A percentile compares a stretch with the other conserved stretches of the same genome.
Evolutionary conservation across 1,140 invertebrate species (phyloP).

Genomic region (Drosophila cardini): DNA sequence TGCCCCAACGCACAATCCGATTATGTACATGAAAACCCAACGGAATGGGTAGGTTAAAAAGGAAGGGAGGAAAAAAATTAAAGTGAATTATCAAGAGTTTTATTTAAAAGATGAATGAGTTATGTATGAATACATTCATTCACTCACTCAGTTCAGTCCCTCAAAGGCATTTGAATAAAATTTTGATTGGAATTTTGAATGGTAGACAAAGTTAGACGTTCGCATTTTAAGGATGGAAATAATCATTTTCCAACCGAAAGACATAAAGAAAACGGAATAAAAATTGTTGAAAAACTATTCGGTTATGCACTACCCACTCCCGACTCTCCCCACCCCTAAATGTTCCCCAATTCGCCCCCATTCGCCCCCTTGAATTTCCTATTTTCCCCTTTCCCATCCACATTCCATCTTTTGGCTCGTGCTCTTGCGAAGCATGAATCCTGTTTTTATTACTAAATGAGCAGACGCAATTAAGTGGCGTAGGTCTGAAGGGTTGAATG

Average conservation of each 20-base stretch:
- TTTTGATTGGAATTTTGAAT: slow-evolving; percentile 52
- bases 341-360: background rate
- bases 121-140: slow-evolving; percentile 22
- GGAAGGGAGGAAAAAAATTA: background rate
- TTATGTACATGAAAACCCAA: slow-evolving; percentile 35
- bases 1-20: slow-evolving; percentile 63
- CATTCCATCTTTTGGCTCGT: slow-evolving; percentile 16
- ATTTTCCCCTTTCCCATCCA: background rate
- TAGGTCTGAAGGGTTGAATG: slow-evolving; percentile 37
- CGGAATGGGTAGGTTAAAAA: slow-evolving; percentile 26
- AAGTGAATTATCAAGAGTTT: background rate
- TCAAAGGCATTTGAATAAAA: slow-evolving; percentile 59
- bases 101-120: slow-evolving; percentile 49
- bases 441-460: slow-evolving; percentile 67
- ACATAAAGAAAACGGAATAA: slow-evolving; percentile 13
- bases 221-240: slow-evolving; percentile 21
- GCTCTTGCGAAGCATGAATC: slow-evolving; percentile 41
- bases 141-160: background rate
- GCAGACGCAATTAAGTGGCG: slow-evolving; percentile 69
- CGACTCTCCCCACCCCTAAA: background rate
- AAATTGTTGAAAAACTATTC: slow-evolving; percentile 28
- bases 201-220: slow-evolving; percentile 14
- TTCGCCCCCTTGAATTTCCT: too few species aligned
- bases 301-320: slow-evolving; percentile 10
- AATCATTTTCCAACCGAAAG: background rate